Percentiles rank a stretch among this genome's conserved stretches.
These are phyloP conservation scores for Taxidea taxus DNA, from an alignment of 2,113 vertebrate species.

Conservation along the genomic window DNA sequence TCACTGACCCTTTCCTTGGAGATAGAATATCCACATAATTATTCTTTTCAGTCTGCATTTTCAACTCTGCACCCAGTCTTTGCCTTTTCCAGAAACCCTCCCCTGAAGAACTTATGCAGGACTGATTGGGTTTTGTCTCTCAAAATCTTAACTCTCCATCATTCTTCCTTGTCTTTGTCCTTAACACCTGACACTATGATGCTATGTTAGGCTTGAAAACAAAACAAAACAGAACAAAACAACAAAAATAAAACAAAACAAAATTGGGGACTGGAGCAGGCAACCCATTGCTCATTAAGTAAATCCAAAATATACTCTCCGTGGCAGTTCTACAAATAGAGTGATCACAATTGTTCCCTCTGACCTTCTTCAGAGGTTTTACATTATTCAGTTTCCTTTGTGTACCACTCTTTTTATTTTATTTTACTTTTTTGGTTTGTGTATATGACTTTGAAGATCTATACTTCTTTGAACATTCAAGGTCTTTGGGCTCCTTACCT, in stretches of 20 bases:
- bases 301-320: constrained; percentile 6
- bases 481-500: constrained; percentile 61
- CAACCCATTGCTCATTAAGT: background rate
- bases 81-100: background rate
- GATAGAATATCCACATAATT: background rate
- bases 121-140: background rate
- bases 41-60: background rate
- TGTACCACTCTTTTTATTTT: constrained; percentile 25
- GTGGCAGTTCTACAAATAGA: background rate
- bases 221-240: background rate
- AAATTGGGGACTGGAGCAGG: background rate
- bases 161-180: background rate
- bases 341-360: background rate
- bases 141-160: background rate
- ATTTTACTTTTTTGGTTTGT: constrained; percentile 24
- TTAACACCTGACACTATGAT: background rate
- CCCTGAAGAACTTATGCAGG: rapidly evolving
- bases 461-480: constrained; percentile 72
- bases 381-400: constrained; percentile 69
- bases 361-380: background rate
- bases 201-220: background rate
- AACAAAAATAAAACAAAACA: background rate
- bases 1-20: background rate
- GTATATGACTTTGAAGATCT: constrained; percentile 74
- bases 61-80: background rate